Evolutionary conservation across 2,888 invertebrate species (phyloP).

Genomic region (Galerucella nymphaeae): DNA sequence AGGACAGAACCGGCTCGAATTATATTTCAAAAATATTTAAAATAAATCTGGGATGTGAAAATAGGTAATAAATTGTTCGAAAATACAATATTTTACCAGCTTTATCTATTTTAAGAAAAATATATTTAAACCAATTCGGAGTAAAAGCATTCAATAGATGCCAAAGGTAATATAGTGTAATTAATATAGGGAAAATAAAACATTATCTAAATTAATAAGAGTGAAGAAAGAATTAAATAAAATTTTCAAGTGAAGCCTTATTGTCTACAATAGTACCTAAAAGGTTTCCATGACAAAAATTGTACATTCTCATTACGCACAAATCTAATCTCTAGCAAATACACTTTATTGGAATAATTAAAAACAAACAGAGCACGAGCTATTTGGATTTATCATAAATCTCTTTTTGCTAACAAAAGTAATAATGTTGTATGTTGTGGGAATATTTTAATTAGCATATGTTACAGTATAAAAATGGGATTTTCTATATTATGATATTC

Average conservation of each 20-base stretch:
- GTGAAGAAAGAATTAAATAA: too few relatives aligned
- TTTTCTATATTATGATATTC: neutral
- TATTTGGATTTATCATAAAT: conserved; percentile 9
- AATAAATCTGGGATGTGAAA: neutral
- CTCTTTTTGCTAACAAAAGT: conserved; percentile 11
- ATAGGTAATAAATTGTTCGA: too few relatives aligned
- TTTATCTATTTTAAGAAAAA: too few relatives aligned
- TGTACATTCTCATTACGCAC: conserved; percentile 9
- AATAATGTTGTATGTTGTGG: conserved; percentile 2
- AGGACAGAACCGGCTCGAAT: neutral
- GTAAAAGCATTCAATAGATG: too few relatives aligned
- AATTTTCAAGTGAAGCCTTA: neutral
- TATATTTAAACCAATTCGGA: too few relatives aligned
- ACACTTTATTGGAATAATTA: conserved; percentile 14
- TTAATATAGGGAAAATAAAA: too few relatives aligned
- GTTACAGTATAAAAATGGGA: conserved; percentile 3
- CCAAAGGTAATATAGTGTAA: too few relatives aligned
- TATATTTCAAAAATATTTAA: neutral
- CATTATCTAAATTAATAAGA: too few relatives aligned
- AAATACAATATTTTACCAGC: too few relatives aligned
- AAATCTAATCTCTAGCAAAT: conserved; percentile 21
- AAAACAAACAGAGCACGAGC: conserved; percentile 6
- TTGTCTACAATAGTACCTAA: neutral
- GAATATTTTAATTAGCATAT: neutral
- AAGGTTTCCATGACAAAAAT: neutral